Percentiles rank a stretch among this genome's conserved stretches.
Conservation (phyloP, 64 coral and sea anemone genomes). For the Platygyra sinensis region DNA sequence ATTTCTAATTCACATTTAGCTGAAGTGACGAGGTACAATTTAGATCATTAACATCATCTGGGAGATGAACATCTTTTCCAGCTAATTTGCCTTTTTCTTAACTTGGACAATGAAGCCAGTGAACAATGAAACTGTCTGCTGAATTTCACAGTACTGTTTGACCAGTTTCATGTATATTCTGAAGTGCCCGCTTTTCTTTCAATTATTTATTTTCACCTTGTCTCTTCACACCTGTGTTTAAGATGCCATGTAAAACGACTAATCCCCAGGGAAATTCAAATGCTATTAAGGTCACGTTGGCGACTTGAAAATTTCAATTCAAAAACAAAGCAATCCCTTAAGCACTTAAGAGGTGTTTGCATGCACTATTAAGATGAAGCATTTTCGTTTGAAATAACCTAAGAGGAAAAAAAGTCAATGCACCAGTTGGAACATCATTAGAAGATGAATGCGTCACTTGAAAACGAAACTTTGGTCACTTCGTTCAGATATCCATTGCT, state of each 20-base stretch:
- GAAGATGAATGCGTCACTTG: not conserved
- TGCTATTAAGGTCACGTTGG: not conserved
- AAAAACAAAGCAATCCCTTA: not conserved
- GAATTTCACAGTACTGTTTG: too few relatives aligned
- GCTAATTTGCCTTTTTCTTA: too few relatives aligned
- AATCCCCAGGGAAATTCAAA: slow-evolving; percentile 7
- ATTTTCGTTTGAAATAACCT: not conserved
- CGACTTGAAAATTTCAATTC: not conserved
- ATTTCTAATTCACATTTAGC: too few relatives aligned
- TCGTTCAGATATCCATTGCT: slow-evolving; percentile 36
- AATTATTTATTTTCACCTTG: not conserved
- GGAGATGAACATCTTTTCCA: too few relatives aligned
- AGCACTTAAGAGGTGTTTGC: too few relatives aligned
- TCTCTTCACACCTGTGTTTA: not conserved
- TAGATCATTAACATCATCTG: too few relatives aligned
- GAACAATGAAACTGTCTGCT: not conserved
- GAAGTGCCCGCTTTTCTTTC: too few relatives aligned
- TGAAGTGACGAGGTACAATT: too few relatives aligned
- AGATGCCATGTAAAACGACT: not conserved
- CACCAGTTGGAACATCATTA: not conserved
- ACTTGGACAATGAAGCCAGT: too few relatives aligned
- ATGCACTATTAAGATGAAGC: not conserved
- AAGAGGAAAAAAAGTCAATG: not conserved
- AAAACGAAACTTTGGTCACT: not conserved
- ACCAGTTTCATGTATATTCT: too few relatives aligned